A percentile compares a stretch with the other conserved stretches of the same genome.
Conservation (phyloP, 30 jellyfish, hydroid and myxozoan genomes). For the Mastigias papua region DNA sequence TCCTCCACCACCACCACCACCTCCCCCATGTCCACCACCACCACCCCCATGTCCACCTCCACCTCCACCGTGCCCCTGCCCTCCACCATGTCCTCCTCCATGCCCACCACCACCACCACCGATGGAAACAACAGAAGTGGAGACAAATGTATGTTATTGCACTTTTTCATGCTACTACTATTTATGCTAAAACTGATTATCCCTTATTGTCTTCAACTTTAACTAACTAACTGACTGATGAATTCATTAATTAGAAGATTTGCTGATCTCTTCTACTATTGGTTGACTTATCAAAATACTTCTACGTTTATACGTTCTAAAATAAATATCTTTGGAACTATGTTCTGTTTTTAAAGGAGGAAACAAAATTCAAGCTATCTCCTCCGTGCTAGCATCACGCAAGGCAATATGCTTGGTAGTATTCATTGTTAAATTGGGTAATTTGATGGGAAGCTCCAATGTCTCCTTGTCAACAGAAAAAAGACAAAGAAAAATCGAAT, state of each 20-base stretch:
- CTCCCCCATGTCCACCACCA: conserved; percentile 79
- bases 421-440: conserved; percentile 49
- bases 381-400: conserved; percentile 56
- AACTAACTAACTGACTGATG: no score
- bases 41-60: conserved; percentile 84
- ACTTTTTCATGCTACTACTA: no score
- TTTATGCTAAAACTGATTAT: no score
- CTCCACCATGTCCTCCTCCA: conserved; percentile 70
- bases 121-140: conserved; percentile 98
- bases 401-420: conserved; percentile 1
- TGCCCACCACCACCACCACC: conserved; percentile 98
- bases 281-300: no score
- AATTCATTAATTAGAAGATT: no score
- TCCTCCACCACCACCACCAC: conserved; percentile 93
- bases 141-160: conserved; percentile 86
- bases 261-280: no score
- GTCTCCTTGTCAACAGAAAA: conserved; percentile 87
- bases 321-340: conserved; percentile 8
- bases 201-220: no score
- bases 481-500: conserved; percentile 70
- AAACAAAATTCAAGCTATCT: conserved; percentile 79
- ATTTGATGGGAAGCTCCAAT: conserved; percentile 80
- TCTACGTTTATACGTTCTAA: no score
- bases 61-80: conserved; percentile 65
- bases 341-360: conserved; percentile 65